Evolutionary conservation across 1,140 invertebrate species (phyloP), one percentile per base, ranked within the genome.

Genomic region (Branchinecta lindahli): DNA sequence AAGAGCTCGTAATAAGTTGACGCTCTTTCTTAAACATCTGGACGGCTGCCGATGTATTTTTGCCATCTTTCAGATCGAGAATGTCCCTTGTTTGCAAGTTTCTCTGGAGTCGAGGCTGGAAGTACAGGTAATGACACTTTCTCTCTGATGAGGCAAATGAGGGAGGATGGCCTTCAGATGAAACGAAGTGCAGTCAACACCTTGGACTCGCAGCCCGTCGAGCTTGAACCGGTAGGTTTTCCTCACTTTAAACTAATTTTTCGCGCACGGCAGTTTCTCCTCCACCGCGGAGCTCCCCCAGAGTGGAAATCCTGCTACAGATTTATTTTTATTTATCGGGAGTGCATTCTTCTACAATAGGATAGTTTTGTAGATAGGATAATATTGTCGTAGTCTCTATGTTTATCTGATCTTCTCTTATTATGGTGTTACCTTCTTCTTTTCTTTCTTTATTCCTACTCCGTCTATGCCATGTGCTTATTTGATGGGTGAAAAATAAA

Each of bases 71-170:
- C 74, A 87, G 88, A 93, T 76, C 91, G 89, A 79, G 94, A 95
- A 80, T 98, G 95, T 81, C 90, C 91, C 46, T 84, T 98, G 79
- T 97, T 93, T 74, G 88, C 89, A 5, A 87, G 89, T 82, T 81
- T 75, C 61, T 44, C 83, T 66, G 83, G 83, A 67, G 73, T 83
- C 20, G 80, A 84, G 74, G 82, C 83, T 21, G 80, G 81, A 45
- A 80, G 81, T 74, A 79, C 83, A 70, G 75, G 81, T 46, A 80
- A 84, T 72, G 86, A 88, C 79, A 85, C 87, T 45, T 84, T 88
- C 61, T 86, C 87, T 44, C 78, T 96, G 61, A 87, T 95, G 77
- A 86, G 89, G 74, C 89, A 93, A 76, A 94, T 96, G 91, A 84
- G 88, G 75, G 91, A 95, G 77, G 92, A 93, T 81, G 94, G 93